These are phyloP conservation scores for Hemicrepidius hirtus DNA, from an alignment of 2,888 invertebrate genomes.

Conservation along the genomic window DNA sequence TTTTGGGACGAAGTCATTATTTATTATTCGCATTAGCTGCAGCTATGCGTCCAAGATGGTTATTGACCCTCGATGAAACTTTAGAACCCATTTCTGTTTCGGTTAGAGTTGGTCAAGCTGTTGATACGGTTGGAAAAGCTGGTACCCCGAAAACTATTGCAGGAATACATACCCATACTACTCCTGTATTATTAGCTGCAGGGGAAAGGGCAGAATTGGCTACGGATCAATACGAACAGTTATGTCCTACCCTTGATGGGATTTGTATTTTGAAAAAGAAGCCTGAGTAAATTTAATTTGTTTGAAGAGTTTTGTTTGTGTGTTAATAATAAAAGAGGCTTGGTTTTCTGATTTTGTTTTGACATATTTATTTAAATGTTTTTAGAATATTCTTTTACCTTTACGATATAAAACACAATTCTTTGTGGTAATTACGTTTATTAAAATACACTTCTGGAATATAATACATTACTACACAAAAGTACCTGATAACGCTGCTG, in stretches of 20 bases:
- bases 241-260: conserved; percentile 97
- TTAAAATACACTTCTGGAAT: too few relatives aligned
- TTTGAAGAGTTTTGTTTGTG: too few relatives aligned
- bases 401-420: too few relatives aligned
- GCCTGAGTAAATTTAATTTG: conserved; percentile 3
- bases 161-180: conserved; percentile 99
- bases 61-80: conserved; percentile 96
- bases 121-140: conserved; percentile 99
- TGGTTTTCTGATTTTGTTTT: too few relatives aligned
- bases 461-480: too few relatives aligned
- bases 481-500: too few relatives aligned
- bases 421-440: too few relatives aligned
- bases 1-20: conserved; percentile 95
- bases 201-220: conserved; percentile 98
- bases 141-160: conserved; percentile 99
- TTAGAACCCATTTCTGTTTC: conserved; percentile 92
- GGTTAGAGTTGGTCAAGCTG: conserved; percentile 94
- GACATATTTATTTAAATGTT: too few relatives aligned
- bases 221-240: conserved; percentile 94
- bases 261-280: conserved; percentile 97
- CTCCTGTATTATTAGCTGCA: conserved; percentile 95
- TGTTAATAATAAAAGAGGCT: too few relatives aligned
- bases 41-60: conserved; percentile 98
- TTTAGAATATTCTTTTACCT: too few relatives aligned
- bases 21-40: conserved; percentile 93